These are phyloP conservation scores for Osmoderma eremita DNA, from an alignment of 2,888 invertebrate genomes.

Conservation along the genomic window DNA sequence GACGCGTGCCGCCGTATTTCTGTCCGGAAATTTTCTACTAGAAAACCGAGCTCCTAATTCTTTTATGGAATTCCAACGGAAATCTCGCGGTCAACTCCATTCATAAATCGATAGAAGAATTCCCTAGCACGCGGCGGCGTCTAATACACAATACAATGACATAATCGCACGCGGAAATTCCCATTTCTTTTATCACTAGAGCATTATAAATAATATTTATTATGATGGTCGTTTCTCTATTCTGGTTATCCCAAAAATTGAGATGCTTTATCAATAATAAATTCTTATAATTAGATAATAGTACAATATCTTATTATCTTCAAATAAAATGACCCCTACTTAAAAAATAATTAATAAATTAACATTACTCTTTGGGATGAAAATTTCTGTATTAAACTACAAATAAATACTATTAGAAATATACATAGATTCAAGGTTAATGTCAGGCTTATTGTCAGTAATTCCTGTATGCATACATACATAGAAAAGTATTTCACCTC, in stretches of 20 bases:
- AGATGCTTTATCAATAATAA: no score
- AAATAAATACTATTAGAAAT: constrained; percentile 4
- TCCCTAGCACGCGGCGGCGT: constrained; percentile 7
- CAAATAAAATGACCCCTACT: no score
- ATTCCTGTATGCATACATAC: no score
- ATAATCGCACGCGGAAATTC: constrained; percentile 23
- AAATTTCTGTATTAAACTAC: neutral
- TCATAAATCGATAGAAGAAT: constrained; percentile 20
- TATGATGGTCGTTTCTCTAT: neutral
- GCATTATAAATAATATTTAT: neutral
- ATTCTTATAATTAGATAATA: no score
- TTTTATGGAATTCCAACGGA: constrained; percentile 16
- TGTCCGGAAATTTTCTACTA: constrained; percentile 3
- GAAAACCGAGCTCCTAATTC: no score
- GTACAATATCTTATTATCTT: no score
- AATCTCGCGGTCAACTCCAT: constrained; percentile 25
- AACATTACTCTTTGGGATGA: no score
- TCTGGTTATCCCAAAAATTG: neutral
- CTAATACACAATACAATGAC: constrained; percentile 1
- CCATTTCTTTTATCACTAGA: neutral
- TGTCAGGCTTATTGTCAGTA: no score
- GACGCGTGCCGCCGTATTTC: neutral
- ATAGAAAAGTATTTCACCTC: no score
- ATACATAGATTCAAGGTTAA: constrained; percentile 22
- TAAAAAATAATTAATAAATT: no score